phyloP scores from a whole-genome alignment of 2,797 vertebrate genomes.

The Pangasius djambal region DNA sequence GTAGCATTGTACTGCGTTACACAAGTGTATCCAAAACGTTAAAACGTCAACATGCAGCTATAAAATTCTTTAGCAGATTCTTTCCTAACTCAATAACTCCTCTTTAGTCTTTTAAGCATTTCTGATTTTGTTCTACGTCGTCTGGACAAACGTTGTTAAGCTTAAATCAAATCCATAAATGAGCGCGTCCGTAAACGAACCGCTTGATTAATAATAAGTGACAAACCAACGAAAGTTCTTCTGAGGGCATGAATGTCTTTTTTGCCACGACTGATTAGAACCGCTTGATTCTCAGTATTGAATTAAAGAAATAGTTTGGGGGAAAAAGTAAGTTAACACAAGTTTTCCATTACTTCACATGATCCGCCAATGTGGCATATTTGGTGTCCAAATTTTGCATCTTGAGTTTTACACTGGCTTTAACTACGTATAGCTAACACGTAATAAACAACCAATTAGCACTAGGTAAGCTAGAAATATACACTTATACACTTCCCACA shows the following conservation, averaged over 20 bases:
- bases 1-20: background rate
- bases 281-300: background rate
- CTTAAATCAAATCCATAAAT: background rate
- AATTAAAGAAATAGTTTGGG: background rate
- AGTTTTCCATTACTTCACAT: background rate
- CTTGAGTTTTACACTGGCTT: background rate
- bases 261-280: background rate
- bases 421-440: background rate
- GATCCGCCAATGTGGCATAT: background rate
- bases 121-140: background rate
- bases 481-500: background rate
- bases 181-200: background rate
- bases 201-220: slow-evolving; percentile 1
- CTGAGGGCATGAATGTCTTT: background rate
- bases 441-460: background rate
- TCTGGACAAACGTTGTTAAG: background rate
- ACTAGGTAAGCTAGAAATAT: background rate
- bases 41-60: background rate
- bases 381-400: background rate
- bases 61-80: slow-evolving; percentile 6
- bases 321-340: background rate
- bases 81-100: background rate
- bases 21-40: background rate
- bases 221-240: background rate
- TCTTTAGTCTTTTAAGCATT: background rate